These are phyloP conservation scores for Escarpia spicata DNA, from an alignment of 2,888 invertebrate species.

Conservation along the genomic window DNA sequence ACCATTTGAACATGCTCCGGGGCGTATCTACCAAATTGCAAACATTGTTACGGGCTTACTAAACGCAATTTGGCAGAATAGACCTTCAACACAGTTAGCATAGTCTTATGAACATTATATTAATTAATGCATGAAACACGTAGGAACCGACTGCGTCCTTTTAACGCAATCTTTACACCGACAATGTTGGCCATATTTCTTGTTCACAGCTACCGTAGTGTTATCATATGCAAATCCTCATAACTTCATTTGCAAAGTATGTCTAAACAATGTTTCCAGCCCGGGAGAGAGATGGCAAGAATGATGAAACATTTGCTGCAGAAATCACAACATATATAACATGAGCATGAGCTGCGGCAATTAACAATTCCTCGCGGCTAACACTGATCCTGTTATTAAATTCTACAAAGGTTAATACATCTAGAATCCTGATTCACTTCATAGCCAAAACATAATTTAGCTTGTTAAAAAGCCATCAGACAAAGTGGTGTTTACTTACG, in stretches of 20 bases:
- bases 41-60: too few relatives aligned
- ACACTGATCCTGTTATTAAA: neutral
- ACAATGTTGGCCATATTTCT: neutral
- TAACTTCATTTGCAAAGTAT: neutral
- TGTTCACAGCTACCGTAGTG: neutral
- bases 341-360: neutral
- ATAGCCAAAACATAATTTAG: neutral
- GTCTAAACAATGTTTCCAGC: neutral
- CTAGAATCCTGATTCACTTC: neutral
- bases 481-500: neutral
- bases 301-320: neutral
- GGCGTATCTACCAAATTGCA: too few relatives aligned
- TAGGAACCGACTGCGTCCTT: too few relatives aligned
- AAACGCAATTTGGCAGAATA: too few relatives aligned
- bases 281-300: neutral
- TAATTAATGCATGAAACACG: too few relatives aligned
- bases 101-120: too few relatives aligned
- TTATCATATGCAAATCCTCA: neutral
- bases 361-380: neutral
- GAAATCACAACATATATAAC: neutral
- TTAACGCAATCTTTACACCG: neutral
- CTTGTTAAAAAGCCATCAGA: neutral
- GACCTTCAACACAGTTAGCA: too few relatives aligned
- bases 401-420: neutral
- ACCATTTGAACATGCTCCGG: too few relatives aligned